Conservation (phyloP, 2,113 vertebrate species). For the Sylvilagus bachmani region DNA sequence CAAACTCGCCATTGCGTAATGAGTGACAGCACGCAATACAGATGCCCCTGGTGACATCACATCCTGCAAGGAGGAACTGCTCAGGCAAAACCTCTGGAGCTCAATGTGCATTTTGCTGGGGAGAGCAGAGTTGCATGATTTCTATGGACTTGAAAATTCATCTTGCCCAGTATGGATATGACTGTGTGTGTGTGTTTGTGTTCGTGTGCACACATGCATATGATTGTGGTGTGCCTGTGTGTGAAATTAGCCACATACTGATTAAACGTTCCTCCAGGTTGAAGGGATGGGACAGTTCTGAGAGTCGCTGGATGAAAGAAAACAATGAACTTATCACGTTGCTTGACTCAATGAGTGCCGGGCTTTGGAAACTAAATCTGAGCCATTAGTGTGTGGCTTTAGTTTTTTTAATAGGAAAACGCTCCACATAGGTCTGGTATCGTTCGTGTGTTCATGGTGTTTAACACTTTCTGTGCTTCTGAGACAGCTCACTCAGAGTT, state of each 20-base stretch:
- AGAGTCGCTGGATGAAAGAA: not conserved
- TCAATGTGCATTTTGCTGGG: not conserved
- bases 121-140: not conserved
- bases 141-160: slow-evolving; percentile 21
- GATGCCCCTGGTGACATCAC: not conserved
- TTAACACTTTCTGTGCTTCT: slow-evolving; percentile 82
- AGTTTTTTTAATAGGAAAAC: slow-evolving; percentile 73
- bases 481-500: slow-evolving; percentile 65
- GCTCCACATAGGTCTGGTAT: slow-evolving; percentile 21
- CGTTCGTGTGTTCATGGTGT: slow-evolving; percentile 16
- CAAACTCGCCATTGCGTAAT: fast-evolving
- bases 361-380: slow-evolving; percentile 48
- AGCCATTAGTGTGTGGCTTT: slow-evolving; percentile 65
- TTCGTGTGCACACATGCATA: not conserved
- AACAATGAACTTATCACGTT: slow-evolving; percentile 71
- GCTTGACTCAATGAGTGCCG: slow-evolving; percentile 56
- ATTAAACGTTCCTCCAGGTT: slow-evolving; percentile 24
- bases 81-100: not conserved
- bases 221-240: not conserved
- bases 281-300: slow-evolving; percentile 12
- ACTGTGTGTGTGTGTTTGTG: not conserved
- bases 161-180: fast-evolving
- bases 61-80: not conserved
- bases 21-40: not conserved
- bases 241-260: slow-evolving; percentile 14